Evolutionary conservation across 2,113 vertebrate species (phyloP).

Genomic region (Ctenodactylus gundi): DNA sequence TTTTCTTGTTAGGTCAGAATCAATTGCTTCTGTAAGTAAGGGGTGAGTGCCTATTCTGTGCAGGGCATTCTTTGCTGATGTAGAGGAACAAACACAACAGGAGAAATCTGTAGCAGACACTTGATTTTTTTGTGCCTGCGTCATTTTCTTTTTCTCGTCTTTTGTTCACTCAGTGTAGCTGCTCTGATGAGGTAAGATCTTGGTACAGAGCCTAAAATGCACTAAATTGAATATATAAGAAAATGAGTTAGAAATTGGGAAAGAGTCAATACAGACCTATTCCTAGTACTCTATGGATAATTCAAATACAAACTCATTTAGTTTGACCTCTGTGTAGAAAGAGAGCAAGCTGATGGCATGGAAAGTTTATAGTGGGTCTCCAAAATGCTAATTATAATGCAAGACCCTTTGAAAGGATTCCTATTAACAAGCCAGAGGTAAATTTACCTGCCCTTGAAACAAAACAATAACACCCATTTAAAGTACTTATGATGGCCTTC

Average conservation of each 20-base stretch:
- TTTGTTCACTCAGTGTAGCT: neutral
- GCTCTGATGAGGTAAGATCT: neutral
- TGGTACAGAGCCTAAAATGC: neutral
- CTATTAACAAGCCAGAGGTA: conserved; percentile 35
- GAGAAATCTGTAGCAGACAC: neutral
- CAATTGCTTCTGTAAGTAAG: neutral
- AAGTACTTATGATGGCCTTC: neutral
- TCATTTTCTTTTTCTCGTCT: neutral
- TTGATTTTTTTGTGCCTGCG: neutral
- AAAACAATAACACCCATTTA: conserved; percentile 41
- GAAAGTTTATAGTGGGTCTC: neutral
- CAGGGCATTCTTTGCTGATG: neutral
- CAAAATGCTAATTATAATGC: conserved; percentile 6
- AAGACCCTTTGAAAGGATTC: conserved; percentile 18
- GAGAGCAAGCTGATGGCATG: neutral
- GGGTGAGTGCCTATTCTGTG: neutral
- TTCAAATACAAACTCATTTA: neutral
- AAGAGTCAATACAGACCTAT: neutral
- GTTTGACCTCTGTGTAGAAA: neutral
- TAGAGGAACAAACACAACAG: neutral
- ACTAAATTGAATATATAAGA: neutral
- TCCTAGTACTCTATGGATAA: neutral
- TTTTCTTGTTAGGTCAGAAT: neutral
- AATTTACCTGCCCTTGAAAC: conserved; percentile 46
- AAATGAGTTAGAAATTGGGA: neutral